Percentiles rank a stretch among this genome's conserved stretches.
phyloP scores from a whole-genome alignment of 2,888 invertebrate species.

The Dicyrtoma fusca region DNA sequence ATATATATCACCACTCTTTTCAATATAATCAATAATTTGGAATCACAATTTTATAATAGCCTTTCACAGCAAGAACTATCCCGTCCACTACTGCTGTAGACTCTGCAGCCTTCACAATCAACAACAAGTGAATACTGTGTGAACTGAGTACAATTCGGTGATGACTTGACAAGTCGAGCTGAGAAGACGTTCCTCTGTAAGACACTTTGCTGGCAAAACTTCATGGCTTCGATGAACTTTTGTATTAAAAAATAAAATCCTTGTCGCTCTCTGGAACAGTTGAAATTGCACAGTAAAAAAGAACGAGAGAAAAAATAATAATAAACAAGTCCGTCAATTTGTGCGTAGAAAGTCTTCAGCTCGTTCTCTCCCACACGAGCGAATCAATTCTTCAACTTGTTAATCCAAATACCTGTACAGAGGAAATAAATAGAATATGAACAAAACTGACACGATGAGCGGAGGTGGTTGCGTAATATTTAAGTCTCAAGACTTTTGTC shows the following conservation, averaged over 20 bases:
- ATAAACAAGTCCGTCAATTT: not conserved
- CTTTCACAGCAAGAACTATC: too few relatives aligned
- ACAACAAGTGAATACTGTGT: too few relatives aligned
- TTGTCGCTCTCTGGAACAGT: not conserved
- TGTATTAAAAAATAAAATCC: too few relatives aligned
- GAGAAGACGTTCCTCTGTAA: not conserved
- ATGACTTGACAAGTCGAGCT: too few relatives aligned
- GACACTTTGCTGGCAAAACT: not conserved
- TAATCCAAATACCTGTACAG: not conserved
- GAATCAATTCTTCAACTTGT: too few relatives aligned
- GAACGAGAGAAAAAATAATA: not conserved
- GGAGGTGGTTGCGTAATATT: too few relatives aligned
- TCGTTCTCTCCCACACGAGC: not conserved
- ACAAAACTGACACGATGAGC: too few relatives aligned
- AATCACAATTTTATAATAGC: too few relatives aligned
- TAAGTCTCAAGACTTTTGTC: too few relatives aligned
- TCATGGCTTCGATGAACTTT: not conserved
- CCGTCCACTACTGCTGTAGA: not conserved
- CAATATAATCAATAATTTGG: not conserved
- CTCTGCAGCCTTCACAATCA: too few relatives aligned
- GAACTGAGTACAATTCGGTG: too few relatives aligned
- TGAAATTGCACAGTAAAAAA: not conserved
- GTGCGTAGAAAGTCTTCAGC: too few relatives aligned
- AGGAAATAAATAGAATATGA: constrained; percentile 2
- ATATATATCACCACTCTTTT: not conserved